Base-by-base conservation (phyloP, 2,113 vertebrate genomes). In the Epinephelus fuscoguttatus region DNA sequence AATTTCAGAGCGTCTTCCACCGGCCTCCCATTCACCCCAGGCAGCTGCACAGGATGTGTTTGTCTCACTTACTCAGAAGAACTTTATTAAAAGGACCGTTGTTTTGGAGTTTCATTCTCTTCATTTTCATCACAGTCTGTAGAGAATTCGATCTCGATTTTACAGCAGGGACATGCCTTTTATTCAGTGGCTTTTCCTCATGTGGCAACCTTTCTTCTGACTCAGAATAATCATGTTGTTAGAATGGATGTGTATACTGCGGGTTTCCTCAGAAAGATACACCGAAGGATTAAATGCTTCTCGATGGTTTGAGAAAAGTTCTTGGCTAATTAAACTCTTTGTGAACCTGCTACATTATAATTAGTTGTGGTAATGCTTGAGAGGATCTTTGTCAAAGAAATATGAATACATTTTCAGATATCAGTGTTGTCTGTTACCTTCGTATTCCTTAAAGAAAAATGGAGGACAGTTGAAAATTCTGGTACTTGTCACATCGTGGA, bases 11-110 rank as follows among this genome's bases (percentile, higher is more conserved):
- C 6, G 52, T 70, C 52, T 55, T 74, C 75, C 21, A 27, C 19
- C 33, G 15, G 23, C 60, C 53, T 81, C 57, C 19, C 1, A 9
- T 64, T 64, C 78, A 81, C 55, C 64, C 47, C 70, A 10, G 56
- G 64, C 84, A 9, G 40, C 75, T 70, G 64, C 10, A 18, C 75
- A 6, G 8, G 6, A 64, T 52, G 11, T 30, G n/a, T 70, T 59
- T 53, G 17, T 60, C 57, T 70, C 69, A 40, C 9, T 11, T 19
- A 21, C 45, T 72, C 55, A 9, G 72, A 85, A 55, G 73, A 67
- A 25, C 19, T 25, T 50, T 13, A 27, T 57, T 57, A 56, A 80
- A 73, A 23, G 4, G 17, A 23, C 45, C 19, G 17, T n/a, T 23
- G 52, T 37, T 23, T 40, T 53, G 7, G 9, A 8, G 42, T 19